Conservation (phyloP, 2,797 vertebrate genomes). For the Arremon aurantiirostris region DNA sequence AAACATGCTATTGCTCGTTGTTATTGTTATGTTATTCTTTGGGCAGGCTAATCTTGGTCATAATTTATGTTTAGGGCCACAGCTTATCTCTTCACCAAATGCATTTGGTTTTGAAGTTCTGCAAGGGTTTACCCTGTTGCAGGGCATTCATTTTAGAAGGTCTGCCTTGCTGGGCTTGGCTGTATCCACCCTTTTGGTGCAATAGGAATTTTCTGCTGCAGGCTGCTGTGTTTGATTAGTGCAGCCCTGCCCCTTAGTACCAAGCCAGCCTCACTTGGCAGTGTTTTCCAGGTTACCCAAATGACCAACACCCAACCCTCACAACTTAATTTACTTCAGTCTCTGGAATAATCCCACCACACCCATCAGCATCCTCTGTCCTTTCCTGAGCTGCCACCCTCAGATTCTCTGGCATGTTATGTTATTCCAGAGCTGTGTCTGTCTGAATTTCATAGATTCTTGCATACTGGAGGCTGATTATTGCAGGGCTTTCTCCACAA, state of each 20-base stretch:
- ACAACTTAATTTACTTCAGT: not conserved
- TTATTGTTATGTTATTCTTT: not conserved
- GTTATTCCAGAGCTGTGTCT: not conserved
- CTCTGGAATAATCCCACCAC: not conserved
- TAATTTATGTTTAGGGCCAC: not conserved
- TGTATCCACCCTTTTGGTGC: not conserved
- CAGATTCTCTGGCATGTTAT: not conserved
- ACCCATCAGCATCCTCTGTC: not conserved
- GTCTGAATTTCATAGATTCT: not conserved
- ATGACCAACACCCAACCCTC: not conserved
- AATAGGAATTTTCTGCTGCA: not conserved
- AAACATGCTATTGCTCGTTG: not conserved
- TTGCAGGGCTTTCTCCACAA: not conserved
- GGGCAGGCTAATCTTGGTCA: not conserved
- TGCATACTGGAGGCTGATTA: not conserved
- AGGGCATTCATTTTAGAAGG: not conserved
- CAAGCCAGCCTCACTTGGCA: not conserved
- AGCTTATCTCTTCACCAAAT: not conserved
- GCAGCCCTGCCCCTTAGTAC: not conserved
- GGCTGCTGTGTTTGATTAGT: not conserved
- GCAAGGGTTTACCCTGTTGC: not conserved
- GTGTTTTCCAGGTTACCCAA: not conserved
- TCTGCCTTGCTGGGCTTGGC: not conserved
- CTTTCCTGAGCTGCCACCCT: not conserved
- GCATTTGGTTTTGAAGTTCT: not conserved